These are phyloP conservation scores for Tenualosa thibaudeaui DNA, from an alignment of 2,797 vertebrate genomes.

Conservation along the genomic window DNA sequence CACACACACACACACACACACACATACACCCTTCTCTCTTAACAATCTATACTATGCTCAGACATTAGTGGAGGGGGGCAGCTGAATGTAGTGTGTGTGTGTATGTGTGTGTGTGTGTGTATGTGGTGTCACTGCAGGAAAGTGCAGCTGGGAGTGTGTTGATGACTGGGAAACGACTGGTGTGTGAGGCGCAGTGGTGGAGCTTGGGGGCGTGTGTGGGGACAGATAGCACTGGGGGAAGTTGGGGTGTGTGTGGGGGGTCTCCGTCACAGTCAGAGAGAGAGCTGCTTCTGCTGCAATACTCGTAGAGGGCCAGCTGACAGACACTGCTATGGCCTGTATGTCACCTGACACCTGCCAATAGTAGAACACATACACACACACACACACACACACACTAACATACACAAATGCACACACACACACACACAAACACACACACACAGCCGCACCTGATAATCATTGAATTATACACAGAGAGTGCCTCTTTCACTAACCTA, in stretches of 20 bases:
- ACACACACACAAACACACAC: background rate
- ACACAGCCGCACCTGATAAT: slow-evolving; percentile 69
- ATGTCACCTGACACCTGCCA: slow-evolving; percentile 80
- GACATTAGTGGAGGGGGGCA: background rate
- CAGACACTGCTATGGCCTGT: slow-evolving; percentile 74
- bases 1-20: slow-evolving; percentile 15
- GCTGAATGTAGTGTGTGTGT: background rate
- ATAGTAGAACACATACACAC: slow-evolving; percentile 63
- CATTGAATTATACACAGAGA: slow-evolving; percentile 83
- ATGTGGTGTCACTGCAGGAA: background rate
- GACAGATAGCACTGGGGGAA: background rate
- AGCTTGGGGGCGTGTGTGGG: slow-evolving; percentile 17
- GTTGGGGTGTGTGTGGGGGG: slow-evolving; percentile 21
- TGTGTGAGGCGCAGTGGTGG: slow-evolving; percentile 49
- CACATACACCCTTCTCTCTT: background rate
- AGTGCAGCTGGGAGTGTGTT: background rate
- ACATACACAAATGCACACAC: background rate
- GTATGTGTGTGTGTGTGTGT: background rate
- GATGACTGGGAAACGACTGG: background rate
- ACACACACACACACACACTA: slow-evolving; percentile 35
- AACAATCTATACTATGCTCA: background rate
- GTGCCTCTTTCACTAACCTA: slow-evolving; percentile 76
- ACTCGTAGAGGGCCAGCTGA: slow-evolving; percentile 73
- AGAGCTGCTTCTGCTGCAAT: slow-evolving; percentile 66
- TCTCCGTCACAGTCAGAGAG: background rate